A percentile compares a stretch with the other conserved stretches of the same genome.
These are phyloP conservation scores for Didymodactylos carnosus DNA, from an alignment of 2,888 invertebrate species.

Conservation along the genomic window DNA sequence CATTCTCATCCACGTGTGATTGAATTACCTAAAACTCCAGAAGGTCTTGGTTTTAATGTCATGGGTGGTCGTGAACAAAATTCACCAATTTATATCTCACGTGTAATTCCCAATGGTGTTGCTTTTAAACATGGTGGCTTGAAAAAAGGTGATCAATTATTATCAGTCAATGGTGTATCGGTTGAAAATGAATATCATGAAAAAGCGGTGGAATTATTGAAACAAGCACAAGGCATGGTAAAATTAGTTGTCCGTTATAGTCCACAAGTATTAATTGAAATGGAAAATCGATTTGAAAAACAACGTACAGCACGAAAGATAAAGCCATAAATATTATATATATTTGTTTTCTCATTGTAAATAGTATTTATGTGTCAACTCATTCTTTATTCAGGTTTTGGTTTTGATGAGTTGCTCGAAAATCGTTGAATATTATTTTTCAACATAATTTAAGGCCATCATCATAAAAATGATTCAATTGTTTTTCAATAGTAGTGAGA, in stretches of 20 bases:
- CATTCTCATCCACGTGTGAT: slow-evolving; percentile 96
- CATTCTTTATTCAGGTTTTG: no score
- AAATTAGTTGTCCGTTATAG: slow-evolving; percentile 71
- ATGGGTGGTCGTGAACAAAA: slow-evolving; percentile 99
- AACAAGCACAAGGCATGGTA: slow-evolving; percentile 60
- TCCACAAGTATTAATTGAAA: slow-evolving; percentile 91
- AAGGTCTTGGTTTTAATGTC: slow-evolving; percentile 94
- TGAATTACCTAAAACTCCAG: slow-evolving; percentile 93
- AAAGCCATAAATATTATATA: no score
- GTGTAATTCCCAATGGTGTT: slow-evolving; percentile 95
- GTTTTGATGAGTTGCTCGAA: no score
- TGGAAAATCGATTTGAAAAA: slow-evolving; percentile 71
- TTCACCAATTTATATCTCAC: slow-evolving; percentile 93
- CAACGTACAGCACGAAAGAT: slow-evolving; percentile 4
- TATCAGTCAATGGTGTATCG: slow-evolving; percentile 92
- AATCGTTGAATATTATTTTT: no score
- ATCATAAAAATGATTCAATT: no score
- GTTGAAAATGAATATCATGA: slow-evolving; percentile 99
- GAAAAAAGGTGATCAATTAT: slow-evolving; percentile 84
- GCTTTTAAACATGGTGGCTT: slow-evolving; percentile 91
- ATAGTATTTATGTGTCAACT: no score
- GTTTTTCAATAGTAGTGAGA: no score
- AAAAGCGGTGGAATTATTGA: slow-evolving; percentile 87
- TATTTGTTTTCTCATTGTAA: no score
- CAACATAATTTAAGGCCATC: no score